These are phyloP conservation scores for Hyaena hyaena DNA, from an alignment of 2,113 vertebrate genomes.

Conservation along the genomic window DNA sequence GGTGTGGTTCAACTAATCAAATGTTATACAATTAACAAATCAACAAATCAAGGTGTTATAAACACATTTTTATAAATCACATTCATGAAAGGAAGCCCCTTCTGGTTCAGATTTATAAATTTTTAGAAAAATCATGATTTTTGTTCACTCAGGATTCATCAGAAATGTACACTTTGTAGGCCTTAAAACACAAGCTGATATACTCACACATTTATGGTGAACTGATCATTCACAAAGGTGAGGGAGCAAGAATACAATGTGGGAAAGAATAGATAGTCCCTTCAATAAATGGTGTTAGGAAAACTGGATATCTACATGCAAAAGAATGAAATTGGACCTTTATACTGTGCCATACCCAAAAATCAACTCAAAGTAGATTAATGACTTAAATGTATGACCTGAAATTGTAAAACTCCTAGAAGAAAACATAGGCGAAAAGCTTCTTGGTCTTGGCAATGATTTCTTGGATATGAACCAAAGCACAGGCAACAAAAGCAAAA, in stretches of 20 bases:
- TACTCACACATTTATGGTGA: not conserved
- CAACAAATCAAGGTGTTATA: not conserved
- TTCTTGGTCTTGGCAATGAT: not conserved
- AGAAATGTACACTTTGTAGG: not conserved
- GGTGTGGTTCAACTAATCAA: conserved; percentile 69
- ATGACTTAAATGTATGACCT: not conserved
- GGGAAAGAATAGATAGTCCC: not conserved
- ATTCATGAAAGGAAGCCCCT: not conserved
- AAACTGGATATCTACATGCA: not conserved
- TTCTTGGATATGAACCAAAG: not conserved
- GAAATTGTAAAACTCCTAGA: not conserved
- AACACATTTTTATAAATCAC: conserved; percentile 65
- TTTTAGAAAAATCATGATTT: conserved; percentile 4
- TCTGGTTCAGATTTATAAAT: not conserved
- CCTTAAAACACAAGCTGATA: not conserved
- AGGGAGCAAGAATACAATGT: not conserved
- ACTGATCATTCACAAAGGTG: not conserved
- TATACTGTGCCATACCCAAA: not conserved
- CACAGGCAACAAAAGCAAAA: not conserved
- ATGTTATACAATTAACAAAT: not conserved
- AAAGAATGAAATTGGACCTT: not conserved
- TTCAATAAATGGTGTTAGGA: not conserved
- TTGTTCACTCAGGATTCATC: conserved; percentile 48
- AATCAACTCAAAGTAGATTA: not conserved
- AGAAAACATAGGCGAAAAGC: not conserved